Evolutionary conservation across 2,888 invertebrate genomes (phyloP).

Genomic region (Himalopsyche japonica): DNA sequence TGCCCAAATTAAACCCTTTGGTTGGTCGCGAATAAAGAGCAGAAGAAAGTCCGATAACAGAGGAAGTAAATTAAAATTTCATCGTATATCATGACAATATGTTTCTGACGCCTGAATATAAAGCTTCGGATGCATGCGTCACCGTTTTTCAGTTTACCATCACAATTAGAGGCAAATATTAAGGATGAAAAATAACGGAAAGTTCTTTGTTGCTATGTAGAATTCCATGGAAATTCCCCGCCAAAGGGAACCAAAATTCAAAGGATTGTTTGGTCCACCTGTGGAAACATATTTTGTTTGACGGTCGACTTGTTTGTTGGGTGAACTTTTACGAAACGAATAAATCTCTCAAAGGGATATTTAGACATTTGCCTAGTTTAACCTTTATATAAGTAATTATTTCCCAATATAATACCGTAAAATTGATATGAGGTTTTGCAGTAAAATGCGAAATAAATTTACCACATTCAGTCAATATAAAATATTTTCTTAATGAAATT

Average conservation of each 20-base stretch:
- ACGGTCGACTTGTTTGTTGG: not conserved
- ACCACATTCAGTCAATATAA: no score
- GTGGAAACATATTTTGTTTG: not conserved
- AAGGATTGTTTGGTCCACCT: not conserved
- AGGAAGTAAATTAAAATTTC: not conserved
- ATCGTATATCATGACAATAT: not conserved
- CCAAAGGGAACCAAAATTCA: conserved; percentile 13
- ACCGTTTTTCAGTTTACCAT: not conserved
- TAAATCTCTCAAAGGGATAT: no score
- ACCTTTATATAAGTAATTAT: no score
- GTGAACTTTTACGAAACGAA: not conserved
- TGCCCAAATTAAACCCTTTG: not conserved
- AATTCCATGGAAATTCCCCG: not conserved
- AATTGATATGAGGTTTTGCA: no score
- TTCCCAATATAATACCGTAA: no score
- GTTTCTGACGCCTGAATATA: not conserved
- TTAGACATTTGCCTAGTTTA: no score
- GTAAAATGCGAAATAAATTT: no score
- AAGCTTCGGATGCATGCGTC: not conserved
- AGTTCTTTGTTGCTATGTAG: not conserved
- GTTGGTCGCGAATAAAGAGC: not conserved
- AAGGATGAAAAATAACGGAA: not conserved
- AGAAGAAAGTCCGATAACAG: not conserved
- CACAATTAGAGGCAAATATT: conserved; percentile 3
- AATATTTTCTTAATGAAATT: no score